These are phyloP conservation scores for Sinocyclocheilus grahami DNA, from an alignment of 2,113 vertebrate genomes.

Conservation along the genomic window DNA sequence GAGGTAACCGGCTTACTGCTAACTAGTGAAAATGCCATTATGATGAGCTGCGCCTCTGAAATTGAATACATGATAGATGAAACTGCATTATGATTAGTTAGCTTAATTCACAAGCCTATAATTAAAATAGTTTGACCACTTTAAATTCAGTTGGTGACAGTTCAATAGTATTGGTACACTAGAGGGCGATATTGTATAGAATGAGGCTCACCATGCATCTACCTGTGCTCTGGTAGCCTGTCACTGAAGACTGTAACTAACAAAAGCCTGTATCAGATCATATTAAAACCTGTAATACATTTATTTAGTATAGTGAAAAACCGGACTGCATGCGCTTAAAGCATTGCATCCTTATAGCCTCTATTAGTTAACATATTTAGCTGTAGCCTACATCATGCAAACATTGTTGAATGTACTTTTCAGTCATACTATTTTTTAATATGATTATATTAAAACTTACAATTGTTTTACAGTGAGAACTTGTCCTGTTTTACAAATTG, in stretches of 20 bases:
- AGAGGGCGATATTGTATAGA: slow-evolving; percentile 51
- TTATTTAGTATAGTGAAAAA: background rate
- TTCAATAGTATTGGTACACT: slow-evolving; percentile 19
- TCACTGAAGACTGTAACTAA: background rate
- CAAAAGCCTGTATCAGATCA: background rate
- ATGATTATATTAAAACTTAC: background rate
- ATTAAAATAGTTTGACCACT: no score
- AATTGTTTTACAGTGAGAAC: background rate
- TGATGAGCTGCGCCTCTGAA: no score
- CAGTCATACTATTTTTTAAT: background rate
- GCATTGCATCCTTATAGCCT: background rate
- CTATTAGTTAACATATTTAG: background rate
- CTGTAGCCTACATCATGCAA: background rate
- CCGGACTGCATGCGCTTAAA: background rate
- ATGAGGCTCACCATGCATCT: background rate
- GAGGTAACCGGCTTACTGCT: no score
- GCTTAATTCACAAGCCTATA: no score
- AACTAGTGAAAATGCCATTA: no score
- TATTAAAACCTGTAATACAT: background rate
- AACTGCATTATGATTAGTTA: no score
- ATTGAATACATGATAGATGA: no score
- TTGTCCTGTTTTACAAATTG: no score
- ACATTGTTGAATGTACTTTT: background rate
- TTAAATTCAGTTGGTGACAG: no score
- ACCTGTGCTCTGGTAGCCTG: background rate